Evolutionary conservation across 2,888 invertebrate genomes (phyloP).

Genomic region (Auanema freiburgensis): DNA sequence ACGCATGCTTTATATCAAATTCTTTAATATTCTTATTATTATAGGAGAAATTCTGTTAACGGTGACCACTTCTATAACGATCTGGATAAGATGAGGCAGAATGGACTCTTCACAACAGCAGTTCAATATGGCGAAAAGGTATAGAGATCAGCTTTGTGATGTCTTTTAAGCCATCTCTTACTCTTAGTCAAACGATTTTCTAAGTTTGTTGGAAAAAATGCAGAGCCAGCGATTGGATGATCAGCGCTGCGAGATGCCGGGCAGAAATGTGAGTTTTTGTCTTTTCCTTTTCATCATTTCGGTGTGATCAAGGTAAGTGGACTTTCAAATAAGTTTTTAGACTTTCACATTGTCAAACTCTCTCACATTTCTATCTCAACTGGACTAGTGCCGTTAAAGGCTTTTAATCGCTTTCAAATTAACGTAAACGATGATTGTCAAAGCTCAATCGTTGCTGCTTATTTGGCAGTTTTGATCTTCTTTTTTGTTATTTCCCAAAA

Average conservation of each 20-base stretch:
- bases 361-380: conserved; percentile 11
- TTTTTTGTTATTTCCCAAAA: conserved; percentile 9
- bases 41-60: conserved; percentile 56
- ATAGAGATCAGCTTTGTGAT: conserved; percentile 8
- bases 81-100: conserved; percentile 40
- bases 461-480: background rate
- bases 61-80: conserved; percentile 42
- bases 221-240: conserved; percentile 93
- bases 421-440: background rate
- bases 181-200: conserved; percentile 75
- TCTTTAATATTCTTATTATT: conserved; percentile 19
- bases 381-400: conserved; percentile 17
- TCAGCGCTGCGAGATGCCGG: conserved; percentile 90
- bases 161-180: background rate
- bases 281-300: conserved; percentile 5
- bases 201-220: conserved; percentile 88
- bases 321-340: background rate
- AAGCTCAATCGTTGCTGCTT: background rate
- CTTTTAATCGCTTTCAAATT: background rate
- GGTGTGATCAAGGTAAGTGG: conserved; percentile 1
- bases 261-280: conserved; percentile 34
- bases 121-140: conserved; percentile 22
- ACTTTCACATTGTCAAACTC: conserved; percentile 13
- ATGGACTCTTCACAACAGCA: conserved; percentile 36
- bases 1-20: background rate